Evolutionary conservation across 2,888 invertebrate species (phyloP).

Genomic region (Catocala fraxini): DNA sequence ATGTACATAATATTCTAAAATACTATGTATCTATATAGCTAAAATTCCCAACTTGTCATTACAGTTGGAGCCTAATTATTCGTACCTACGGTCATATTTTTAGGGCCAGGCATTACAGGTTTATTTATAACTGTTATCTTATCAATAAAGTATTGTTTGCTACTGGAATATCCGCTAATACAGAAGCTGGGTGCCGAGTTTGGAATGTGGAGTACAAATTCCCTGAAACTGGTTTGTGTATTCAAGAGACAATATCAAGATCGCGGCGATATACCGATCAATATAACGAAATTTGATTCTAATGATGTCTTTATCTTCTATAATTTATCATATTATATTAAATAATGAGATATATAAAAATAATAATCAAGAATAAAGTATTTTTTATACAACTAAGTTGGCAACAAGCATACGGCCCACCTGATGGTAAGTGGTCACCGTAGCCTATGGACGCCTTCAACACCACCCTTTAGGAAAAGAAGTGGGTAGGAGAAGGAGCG

Average conservation of each 20-base stretch:
- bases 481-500: too few species aligned
- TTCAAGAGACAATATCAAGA: constrained; percentile 40
- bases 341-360: neutral
- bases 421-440: too few species aligned
- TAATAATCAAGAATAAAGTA: too few species aligned
- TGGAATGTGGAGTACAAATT: constrained; percentile 43
- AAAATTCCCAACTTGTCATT: too few species aligned
- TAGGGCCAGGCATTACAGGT: neutral
- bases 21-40: too few species aligned
- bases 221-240: constrained; percentile 36
- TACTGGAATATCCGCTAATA: constrained; percentile 3
- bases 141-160: neutral
- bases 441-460: too few species aligned
- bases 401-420: too few species aligned
- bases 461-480: too few species aligned
- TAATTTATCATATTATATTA: neutral
- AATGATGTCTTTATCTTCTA: neutral
- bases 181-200: constrained; percentile 19
- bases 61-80: too few species aligned
- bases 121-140: neutral
- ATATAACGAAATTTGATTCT: neutral
- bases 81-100: neutral
- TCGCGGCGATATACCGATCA: constrained; percentile 16
- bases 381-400: too few species aligned
- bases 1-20: too few species aligned